These are phyloP conservation scores for Myiagra hebetior DNA, from an alignment of 2,113 vertebrate species.

Conservation along the genomic window DNA sequence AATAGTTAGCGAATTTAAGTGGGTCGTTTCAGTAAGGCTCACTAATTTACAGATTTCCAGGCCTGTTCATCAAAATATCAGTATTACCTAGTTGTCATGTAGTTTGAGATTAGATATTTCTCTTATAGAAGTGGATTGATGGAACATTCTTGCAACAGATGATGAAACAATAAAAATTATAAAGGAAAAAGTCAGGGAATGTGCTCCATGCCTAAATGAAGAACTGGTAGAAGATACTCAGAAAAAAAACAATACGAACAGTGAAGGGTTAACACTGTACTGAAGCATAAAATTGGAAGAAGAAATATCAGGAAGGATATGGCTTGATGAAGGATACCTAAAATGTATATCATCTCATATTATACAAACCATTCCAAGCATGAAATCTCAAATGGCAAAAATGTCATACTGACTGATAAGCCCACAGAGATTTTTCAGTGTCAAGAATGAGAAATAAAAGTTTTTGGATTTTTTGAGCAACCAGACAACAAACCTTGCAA, in stretches of 20 bases:
- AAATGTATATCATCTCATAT: background rate
- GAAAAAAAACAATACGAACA: background rate
- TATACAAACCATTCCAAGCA: background rate
- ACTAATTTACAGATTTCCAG: background rate
- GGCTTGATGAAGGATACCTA: background rate
- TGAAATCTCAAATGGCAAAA: background rate
- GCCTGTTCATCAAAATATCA: background rate
- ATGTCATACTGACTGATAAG: background rate
- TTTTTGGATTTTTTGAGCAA: background rate
- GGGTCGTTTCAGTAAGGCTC: background rate
- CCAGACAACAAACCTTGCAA: background rate
- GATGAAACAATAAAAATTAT: background rate
- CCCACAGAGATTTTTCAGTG: background rate
- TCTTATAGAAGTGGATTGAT: background rate
- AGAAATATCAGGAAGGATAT: background rate
- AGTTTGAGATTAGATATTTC: background rate
- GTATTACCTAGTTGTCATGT: background rate
- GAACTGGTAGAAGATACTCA: background rate
- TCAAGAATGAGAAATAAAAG: background rate
- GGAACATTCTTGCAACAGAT: background rate
- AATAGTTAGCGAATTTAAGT: background rate
- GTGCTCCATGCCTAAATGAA: background rate
- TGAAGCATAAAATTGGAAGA: background rate
- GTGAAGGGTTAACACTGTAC: background rate
- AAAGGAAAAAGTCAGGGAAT: background rate